phyloP scores from a whole-genome alignment of 1,140 invertebrate genomes.

The Bemisia tabaci region DNA sequence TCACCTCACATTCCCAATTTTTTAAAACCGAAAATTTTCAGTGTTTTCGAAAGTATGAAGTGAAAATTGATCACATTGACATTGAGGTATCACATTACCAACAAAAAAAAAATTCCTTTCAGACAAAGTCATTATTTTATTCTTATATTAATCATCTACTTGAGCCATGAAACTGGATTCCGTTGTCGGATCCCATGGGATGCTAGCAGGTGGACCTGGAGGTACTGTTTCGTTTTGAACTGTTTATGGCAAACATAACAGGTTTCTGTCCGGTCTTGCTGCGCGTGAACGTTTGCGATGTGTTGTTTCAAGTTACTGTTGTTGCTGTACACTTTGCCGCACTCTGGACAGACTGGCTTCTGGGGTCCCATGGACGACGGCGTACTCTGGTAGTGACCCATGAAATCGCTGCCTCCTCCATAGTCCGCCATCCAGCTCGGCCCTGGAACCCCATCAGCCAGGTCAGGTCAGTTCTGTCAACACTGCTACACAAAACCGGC shows the following conservation, averaged over 20 bases:
- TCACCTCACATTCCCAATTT: too few relatives aligned
- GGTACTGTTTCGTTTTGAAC: slow-evolving; percentile 54
- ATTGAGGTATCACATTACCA: too few relatives aligned
- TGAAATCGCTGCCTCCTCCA: background rate
- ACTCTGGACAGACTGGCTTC: slow-evolving; percentile 50
- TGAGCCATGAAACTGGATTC: too few relatives aligned
- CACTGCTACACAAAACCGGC: background rate
- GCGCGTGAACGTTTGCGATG: slow-evolving; percentile 53
- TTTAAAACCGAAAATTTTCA: too few relatives aligned
- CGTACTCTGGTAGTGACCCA: slow-evolving; percentile 23
- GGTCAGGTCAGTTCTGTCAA: background rate
- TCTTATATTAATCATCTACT: too few relatives aligned
- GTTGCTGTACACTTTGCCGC: slow-evolving; percentile 49
- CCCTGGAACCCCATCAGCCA: slow-evolving; percentile 16
- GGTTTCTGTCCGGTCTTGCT: slow-evolving; percentile 43
- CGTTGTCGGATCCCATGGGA: slow-evolving; percentile 50
- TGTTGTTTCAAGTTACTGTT: slow-evolving; percentile 56
- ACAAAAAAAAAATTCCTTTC: too few relatives aligned
- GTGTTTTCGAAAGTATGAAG: too few relatives aligned
- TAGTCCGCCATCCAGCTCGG: slow-evolving; percentile 9
- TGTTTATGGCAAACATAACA: slow-evolving; percentile 48
- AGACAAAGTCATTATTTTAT: too few relatives aligned
- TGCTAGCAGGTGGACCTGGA: slow-evolving; percentile 51
- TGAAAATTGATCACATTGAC: too few relatives aligned
- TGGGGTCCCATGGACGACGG: slow-evolving; percentile 17